phyloP scores from a whole-genome alignment of 2,797 vertebrate genomes.

The Arvicola amphibius region DNA sequence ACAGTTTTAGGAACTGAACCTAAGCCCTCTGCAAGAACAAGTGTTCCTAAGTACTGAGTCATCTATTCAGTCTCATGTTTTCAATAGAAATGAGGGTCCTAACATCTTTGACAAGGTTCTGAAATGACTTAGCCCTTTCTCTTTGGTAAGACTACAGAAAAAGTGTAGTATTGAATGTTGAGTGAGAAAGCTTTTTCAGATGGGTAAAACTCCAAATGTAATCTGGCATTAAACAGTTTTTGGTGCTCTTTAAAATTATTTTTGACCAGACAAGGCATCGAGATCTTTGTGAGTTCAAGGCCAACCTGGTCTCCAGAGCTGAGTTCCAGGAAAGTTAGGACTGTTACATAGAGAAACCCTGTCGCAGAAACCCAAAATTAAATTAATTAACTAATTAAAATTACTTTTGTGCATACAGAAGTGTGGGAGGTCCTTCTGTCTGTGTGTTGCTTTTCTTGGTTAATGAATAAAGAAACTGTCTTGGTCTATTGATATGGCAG shows the following conservation, averaged over 20 bases:
- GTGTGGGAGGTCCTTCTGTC: no score
- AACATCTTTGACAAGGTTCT: neutral
- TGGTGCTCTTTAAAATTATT: neutral
- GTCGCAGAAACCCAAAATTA: no score
- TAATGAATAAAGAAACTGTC: no score
- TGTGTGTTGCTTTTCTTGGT: no score
- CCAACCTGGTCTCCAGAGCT: no score
- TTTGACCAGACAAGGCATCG: neutral
- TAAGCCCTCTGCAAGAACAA: neutral
- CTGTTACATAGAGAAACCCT: no score
- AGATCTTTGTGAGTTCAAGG: no score
- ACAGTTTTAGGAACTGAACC: neutral
- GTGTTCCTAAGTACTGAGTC: neutral
- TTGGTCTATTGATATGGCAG: no score
- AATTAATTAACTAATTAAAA: neutral
- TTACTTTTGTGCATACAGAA: neutral
- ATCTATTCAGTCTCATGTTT: neutral
- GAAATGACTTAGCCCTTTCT: neutral
- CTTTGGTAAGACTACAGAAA: neutral
- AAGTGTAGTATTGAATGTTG: neutral
- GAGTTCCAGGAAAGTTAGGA: no score
- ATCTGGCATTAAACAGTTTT: neutral
- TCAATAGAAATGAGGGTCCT: neutral
- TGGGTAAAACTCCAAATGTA: neutral
- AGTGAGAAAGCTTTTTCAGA: neutral